Base-by-base conservation (phyloP, 1,140 invertebrate genomes). In the Sycophila sp. region DNA sequence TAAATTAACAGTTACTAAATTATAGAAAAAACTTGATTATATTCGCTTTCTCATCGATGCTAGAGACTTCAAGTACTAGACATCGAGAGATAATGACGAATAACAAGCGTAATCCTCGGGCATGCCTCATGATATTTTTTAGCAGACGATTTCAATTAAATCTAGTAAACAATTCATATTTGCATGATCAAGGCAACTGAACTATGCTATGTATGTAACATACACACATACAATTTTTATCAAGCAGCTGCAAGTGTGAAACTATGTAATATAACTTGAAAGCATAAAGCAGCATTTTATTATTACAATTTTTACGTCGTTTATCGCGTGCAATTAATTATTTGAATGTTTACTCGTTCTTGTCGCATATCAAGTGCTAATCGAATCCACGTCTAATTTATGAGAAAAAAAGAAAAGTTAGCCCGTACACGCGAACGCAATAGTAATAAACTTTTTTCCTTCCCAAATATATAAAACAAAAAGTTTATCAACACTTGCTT, bases 161-260 rank as follows among this genome's bases (percentile, higher is more conserved):
- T n/a, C 38, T 62, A 62, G 24, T 19, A 49, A 59, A 68, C 19
- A 59, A 63, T 64, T 64, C 19, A 71, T 36, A 71, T 64, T 55
- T 64, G 51, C 32, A 71, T 55, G 26, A 64, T 71, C 36, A 71
- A 71, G 53, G 53, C 51, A 64, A 64, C 47, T 55, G 3, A 26
- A 42, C 59, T 63, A 56, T 51, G 4, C 49, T 34, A 63, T 56
- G 68, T 65, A 65, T 59, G 28, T 71, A 28, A 59, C 56, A 51
- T 70, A 56, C 28, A 65, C 26, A 71, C 15, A 58, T 59, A 71
- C 40, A 49, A 36, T 24, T 71, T 71, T n/a, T 71, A 38, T 60
- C 55, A 66, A 64, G 69, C 53, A 64, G 53, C 60, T 65, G 40
- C 69, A 71, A 36, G 60, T 70, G 24, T 47, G 45, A 69, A 45